A percentile compares a stretch with the other conserved stretches of the same genome.
These are phyloP conservation scores for Empis livida DNA, from an alignment of 2,888 invertebrate species.

Conservation along the genomic window DNA sequence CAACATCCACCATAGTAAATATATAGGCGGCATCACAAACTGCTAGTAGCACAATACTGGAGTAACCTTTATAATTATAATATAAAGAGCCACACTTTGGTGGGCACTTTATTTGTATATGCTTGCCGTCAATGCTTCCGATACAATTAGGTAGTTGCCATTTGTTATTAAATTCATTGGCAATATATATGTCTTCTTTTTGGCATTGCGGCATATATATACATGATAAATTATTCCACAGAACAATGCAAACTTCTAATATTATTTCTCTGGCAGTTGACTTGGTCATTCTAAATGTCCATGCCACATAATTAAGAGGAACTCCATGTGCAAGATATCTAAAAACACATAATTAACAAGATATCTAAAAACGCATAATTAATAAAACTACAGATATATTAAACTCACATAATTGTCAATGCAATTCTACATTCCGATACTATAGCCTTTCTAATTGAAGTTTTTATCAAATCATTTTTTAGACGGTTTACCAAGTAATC, in stretches of 20 bases:
- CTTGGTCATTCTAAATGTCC: slow-evolving; percentile 4
- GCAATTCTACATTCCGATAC: slow-evolving; percentile 3
- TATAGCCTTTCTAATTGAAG: slow-evolving; percentile 5
- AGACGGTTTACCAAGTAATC: not conserved
- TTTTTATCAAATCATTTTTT: slow-evolving; percentile 1
- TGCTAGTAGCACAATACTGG: slow-evolving; percentile 6
- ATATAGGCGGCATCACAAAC: slow-evolving; percentile 7
- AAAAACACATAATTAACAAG: not conserved
- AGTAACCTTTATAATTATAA: slow-evolving; percentile 7
- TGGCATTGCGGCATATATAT: slow-evolving; percentile 6
- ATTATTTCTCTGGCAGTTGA: slow-evolving; percentile 7
- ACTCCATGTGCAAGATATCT: slow-evolving; percentile 4
- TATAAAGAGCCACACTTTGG: slow-evolving; percentile 4
- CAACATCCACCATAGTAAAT: not conserved
- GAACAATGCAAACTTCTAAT: slow-evolving; percentile 4
- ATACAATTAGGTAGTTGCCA: slow-evolving; percentile 6
- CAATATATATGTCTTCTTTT: slow-evolving; percentile 1
- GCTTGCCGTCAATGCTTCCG: slow-evolving; percentile 7
- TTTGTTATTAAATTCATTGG: slow-evolving; percentile 2
- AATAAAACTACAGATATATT: not conserved
- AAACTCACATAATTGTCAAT: slow-evolving; percentile 6
- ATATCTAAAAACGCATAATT: not conserved
- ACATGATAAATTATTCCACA: slow-evolving; percentile 6
- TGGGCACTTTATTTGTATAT: slow-evolving; percentile 7
- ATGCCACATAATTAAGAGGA: slow-evolving; percentile 1